phyloP scores from a whole-genome alignment of 2,888 invertebrate genomes.

The Hyposoter dolosus region DNA sequence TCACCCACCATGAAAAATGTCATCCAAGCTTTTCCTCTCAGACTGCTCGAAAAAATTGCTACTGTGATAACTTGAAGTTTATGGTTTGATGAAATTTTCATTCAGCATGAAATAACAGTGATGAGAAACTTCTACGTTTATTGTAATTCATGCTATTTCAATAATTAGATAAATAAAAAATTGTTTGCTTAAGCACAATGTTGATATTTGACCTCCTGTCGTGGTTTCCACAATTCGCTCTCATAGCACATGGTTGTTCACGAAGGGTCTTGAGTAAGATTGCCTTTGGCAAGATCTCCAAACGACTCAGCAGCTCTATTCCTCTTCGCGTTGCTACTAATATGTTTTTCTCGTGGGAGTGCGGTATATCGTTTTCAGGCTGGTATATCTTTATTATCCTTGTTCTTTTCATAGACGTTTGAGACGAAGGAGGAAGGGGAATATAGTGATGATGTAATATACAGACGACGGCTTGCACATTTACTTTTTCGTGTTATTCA shows the following conservation, averaged over 20 bases:
- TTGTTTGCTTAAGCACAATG: neutral
- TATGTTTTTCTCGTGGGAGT: slow-evolving; percentile 49
- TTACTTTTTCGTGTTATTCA: neutral
- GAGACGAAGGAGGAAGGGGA: neutral
- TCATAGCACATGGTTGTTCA: slow-evolving; percentile 6
- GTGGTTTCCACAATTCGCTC: neutral
- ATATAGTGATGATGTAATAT: neutral
- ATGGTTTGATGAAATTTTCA: neutral
- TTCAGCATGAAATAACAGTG: neutral
- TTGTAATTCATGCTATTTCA: neutral
- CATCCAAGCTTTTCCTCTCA: no score
- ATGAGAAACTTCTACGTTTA: neutral
- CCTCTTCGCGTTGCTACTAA: slow-evolving; percentile 42
- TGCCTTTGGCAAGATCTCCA: slow-evolving; percentile 24
- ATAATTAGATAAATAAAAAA: neutral
- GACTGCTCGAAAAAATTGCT: no score
- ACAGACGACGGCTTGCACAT: slow-evolving; percentile 3
- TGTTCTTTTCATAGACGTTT: slow-evolving; percentile 29
- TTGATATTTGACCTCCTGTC: neutral
- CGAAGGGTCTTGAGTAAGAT: slow-evolving; percentile 13
- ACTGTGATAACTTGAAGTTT: no score
- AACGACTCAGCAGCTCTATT: slow-evolving; percentile 17
- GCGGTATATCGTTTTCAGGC: slow-evolving; percentile 11
- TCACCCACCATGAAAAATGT: no score
- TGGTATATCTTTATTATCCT: slow-evolving; percentile 39